Evolutionary conservation across 1,140 invertebrate species (phyloP), one percentile per base, ranked within the genome.

Genomic region (Brachionus paranguensis): DNA sequence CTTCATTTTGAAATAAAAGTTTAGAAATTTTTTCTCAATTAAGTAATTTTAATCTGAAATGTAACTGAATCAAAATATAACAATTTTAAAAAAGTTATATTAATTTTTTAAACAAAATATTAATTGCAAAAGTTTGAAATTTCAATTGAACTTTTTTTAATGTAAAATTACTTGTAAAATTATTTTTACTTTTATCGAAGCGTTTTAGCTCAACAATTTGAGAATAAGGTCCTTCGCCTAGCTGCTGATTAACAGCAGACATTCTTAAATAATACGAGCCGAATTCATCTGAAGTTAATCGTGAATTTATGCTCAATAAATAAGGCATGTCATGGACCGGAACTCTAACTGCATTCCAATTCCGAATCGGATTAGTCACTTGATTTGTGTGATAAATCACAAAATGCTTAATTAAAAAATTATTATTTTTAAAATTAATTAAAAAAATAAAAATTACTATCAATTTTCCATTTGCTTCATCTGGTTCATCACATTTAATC

Each of bases 171-270:
- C n/a, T n/a, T n/a, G n/a, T n/a, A n/a, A n/a, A n/a, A n/a, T n/a
- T n/a, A n/a, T n/a, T n/a, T n/a, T 27, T 53, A 76, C 72, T 76
- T 76, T 81, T 81, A 33, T 68, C 53, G 33, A 81, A 64, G 1
- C n/a, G 8, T 41, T 68, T 81, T 20, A 81, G 29, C 41, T 68
- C 53, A 24, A 81, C 53, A 10, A 81, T 81, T 27, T 68, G 55
- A 45, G 78, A 81, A 27, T 64, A 81, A 20, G 78, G 53, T 24
- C 78, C 78, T 64, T 81, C 78, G 4, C 78, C 78, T 24, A 81
- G 53, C 37, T 81, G 33, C 3, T 20, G 20, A 81, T 81, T 81
- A 29, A 81, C 78, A 41, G 78, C 78, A 6, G 78, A 60, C 24
- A 81, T 64, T 45, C 78, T 43, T 14, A 81, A 20, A 37, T 43